Conservation (phyloP, 2,113 vertebrate species). For the Speoplatyrhinus poulsoni region DNA sequence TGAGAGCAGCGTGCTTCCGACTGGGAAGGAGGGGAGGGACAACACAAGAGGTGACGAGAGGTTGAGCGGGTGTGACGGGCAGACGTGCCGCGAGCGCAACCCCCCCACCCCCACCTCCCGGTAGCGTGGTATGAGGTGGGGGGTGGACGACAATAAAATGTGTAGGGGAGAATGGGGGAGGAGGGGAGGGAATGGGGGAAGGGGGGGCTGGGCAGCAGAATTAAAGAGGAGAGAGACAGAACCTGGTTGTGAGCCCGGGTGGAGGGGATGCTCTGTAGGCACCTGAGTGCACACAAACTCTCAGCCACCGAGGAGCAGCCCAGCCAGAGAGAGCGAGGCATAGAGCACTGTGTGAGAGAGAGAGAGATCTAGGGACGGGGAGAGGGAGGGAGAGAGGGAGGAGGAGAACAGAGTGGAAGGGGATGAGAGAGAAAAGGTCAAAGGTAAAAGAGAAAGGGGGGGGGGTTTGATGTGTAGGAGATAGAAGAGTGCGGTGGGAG, state of each 20-base stretch:
- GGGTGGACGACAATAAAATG: conserved; percentile 48
- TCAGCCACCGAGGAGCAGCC: conserved; percentile 99
- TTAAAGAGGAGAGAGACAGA: conserved; percentile 83
- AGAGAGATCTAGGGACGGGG: conserved; percentile 88
- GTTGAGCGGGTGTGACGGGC: conserved; percentile 40
- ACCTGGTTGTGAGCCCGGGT: conserved; percentile 99
- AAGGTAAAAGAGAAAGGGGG: conserved; percentile 75
- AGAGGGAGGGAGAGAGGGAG: conserved; percentile 91
- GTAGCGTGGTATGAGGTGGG: conserved; percentile 51
- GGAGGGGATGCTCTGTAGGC: conserved; percentile 99
- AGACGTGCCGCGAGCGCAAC: conserved; percentile 22
- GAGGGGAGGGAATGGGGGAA: conserved; percentile 44
- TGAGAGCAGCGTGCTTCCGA: conserved; percentile 56
- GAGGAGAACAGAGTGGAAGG: conserved; percentile 22
- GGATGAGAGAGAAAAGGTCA: conserved; percentile 50
- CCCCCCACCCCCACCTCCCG: conserved; percentile 21
- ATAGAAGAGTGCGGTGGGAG: conserved; percentile 24
- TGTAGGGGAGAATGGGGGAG: conserved; percentile 52
- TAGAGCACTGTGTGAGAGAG: conserved; percentile 99
- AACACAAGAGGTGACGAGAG: conserved; percentile 49
- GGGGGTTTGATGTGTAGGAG: conserved; percentile 22
- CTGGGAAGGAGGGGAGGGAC: conserved; percentile 50
- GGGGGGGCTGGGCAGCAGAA: conserved; percentile 64
- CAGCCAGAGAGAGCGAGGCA: conserved; percentile 99
- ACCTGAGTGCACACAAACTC: conserved; percentile 99